These are phyloP conservation scores for Copidosoma aretas DNA, from an alignment of 2,888 invertebrate genomes.

Conservation along the genomic window DNA sequence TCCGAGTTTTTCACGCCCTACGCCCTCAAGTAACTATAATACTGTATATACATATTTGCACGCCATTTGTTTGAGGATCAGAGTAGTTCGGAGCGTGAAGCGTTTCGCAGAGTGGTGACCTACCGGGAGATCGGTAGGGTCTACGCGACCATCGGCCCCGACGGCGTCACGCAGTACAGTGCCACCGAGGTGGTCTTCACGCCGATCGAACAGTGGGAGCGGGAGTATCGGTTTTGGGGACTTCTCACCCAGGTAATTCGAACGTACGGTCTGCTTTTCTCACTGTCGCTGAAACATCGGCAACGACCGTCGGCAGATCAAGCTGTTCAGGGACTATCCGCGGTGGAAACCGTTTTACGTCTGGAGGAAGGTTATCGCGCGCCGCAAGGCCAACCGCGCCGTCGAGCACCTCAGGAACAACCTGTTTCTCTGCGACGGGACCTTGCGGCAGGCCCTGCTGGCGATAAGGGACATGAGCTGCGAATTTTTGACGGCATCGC, in stretches of 20 bases:
- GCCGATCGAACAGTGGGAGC: constrained; percentile 79
- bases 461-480: constrained; percentile 74
- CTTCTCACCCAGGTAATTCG: constrained; percentile 72
- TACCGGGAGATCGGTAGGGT: constrained; percentile 74
- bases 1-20: constrained; percentile 80
- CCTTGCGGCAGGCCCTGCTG: constrained; percentile 75
- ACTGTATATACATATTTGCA: neutral
- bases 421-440: constrained; percentile 77
- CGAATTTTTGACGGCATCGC: constrained; percentile 69
- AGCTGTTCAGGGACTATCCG: constrained; percentile 72
- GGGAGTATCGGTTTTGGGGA: constrained; percentile 81
- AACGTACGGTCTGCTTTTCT: neutral
- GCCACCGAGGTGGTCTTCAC: constrained; percentile 80
- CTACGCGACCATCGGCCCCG: constrained; percentile 81
- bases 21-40: constrained; percentile 69
- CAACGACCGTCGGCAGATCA: constrained; percentile 63
- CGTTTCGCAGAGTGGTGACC: constrained; percentile 71
- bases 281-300: neutral
- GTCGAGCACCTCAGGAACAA: constrained; percentile 70
- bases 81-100: too few species aligned
- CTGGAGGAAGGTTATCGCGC: constrained; percentile 78
- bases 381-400: constrained; percentile 71
- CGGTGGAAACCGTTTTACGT: constrained; percentile 83
- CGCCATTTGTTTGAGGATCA: neutral
- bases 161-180: constrained; percentile 81